Evolutionary conservation across 2,888 invertebrate species (phyloP).

Genomic region (Alloscopus bannaensis): DNA sequence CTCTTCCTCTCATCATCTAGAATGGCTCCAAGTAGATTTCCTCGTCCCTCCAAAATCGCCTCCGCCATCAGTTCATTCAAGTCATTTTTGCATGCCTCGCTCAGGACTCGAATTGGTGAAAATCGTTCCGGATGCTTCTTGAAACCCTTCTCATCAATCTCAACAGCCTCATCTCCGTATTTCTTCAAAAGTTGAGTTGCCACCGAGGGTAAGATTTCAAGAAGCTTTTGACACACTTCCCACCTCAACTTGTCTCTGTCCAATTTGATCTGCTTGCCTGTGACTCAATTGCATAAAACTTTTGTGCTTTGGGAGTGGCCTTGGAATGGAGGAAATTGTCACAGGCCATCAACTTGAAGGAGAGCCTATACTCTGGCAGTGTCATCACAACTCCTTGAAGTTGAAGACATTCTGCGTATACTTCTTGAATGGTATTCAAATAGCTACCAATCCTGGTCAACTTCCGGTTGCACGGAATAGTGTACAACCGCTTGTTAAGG

Average conservation of each 20-base stretch:
- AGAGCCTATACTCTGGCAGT: slow-evolving; percentile 59
- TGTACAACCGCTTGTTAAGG: slow-evolving; percentile 51
- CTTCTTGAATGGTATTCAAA: slow-evolving; percentile 10
- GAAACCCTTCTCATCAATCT: slow-evolving; percentile 3
- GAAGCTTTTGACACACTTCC: slow-evolving; percentile 53
- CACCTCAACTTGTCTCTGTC: slow-evolving; percentile 63
- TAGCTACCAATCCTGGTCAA: slow-evolving; percentile 13
- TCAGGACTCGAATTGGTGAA: slow-evolving; percentile 34
- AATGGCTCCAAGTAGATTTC: slow-evolving; percentile 30
- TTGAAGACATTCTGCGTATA: slow-evolving; percentile 55
- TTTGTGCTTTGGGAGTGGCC: too few species aligned
- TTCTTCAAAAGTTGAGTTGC: slow-evolving; percentile 16
- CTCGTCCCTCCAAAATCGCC: slow-evolving; percentile 14
- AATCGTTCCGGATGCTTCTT: slow-evolving; percentile 27
- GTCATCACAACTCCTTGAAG: slow-evolving; percentile 59
- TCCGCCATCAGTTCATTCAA: background rate
- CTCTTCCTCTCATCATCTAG: slow-evolving; percentile 8
- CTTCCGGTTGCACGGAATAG: slow-evolving; percentile 65
- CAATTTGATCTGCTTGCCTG: slow-evolving; percentile 51
- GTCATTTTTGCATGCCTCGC: too few species aligned
- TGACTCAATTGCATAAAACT: too few species aligned
- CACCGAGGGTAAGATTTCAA: slow-evolving; percentile 30
- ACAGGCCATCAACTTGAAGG: slow-evolving; percentile 47
- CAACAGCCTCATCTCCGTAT: slow-evolving; percentile 12
- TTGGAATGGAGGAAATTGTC: slow-evolving; percentile 24